These are phyloP conservation scores for Crypturellus tataupa DNA, from an alignment of 2,797 vertebrate genomes.

Conservation along the genomic window DNA sequence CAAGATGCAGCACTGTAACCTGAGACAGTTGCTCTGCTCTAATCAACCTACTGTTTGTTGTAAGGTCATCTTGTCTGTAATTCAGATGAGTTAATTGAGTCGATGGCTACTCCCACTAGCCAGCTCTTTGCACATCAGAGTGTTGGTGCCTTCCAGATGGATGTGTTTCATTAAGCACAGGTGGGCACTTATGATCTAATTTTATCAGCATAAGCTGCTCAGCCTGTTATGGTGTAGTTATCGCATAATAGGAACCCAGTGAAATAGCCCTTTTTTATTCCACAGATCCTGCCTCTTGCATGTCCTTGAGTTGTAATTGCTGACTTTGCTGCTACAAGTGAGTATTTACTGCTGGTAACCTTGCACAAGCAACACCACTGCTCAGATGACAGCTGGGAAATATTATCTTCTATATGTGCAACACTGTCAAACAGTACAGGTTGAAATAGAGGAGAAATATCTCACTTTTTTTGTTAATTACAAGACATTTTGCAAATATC, in stretches of 20 bases:
- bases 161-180: constrained; percentile 65
- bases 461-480: background rate
- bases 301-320: constrained; percentile 59
- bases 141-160: constrained; percentile 49
- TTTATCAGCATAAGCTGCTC: constrained; percentile 70
- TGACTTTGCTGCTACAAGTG: constrained; percentile 68
- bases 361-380: constrained; percentile 49
- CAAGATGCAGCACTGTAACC: background rate
- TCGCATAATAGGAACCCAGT: constrained; percentile 49
- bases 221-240: constrained; percentile 48
- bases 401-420: background rate
- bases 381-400: constrained; percentile 53
- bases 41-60: constrained; percentile 55
- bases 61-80: constrained; percentile 25
- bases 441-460: background rate
- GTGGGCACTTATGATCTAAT: constrained; percentile 63
- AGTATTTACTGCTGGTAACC: constrained; percentile 60
- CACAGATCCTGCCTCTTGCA: constrained; percentile 56
- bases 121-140: constrained; percentile 15
- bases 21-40: constrained; percentile 45
- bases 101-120: constrained; percentile 29
- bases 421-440: constrained; percentile 19
- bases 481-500: constrained; percentile 24
- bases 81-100: constrained; percentile 61
- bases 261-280: constrained; percentile 54